phyloP scores from a whole-genome alignment of 2,888 invertebrate species.

The Drosophila mayaguana region DNA sequence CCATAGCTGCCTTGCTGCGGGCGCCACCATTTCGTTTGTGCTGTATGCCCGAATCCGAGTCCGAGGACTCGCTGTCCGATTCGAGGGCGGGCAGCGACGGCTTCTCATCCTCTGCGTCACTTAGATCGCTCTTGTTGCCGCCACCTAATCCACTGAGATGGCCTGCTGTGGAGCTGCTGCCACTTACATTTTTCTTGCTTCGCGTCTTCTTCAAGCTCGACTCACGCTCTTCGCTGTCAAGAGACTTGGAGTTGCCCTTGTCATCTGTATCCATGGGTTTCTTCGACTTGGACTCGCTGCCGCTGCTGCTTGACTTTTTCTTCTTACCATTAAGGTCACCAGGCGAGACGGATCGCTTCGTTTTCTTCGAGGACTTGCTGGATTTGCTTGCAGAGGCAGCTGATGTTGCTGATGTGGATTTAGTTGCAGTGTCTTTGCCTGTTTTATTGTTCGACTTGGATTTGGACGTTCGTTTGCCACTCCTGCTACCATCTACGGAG shows the following conservation, averaged over 20 bases:
- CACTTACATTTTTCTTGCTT: constrained; percentile 59
- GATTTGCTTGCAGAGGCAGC: constrained; percentile 23
- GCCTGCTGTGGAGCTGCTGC: constrained; percentile 26
- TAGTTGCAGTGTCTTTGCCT: constrained; percentile 39
- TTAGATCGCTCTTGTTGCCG: constrained; percentile 72
- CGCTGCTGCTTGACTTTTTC: constrained; percentile 44
- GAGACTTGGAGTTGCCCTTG: constrained; percentile 54
- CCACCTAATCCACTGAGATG: constrained; percentile 4
- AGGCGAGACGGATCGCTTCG: constrained; percentile 69
- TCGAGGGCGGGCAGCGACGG: constrained; percentile 66
- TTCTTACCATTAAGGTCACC: constrained; percentile 72
- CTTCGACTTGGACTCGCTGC: constrained; percentile 55
- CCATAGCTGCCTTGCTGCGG: constrained; percentile 57
- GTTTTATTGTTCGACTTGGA: constrained; percentile 59
- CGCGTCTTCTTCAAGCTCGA: constrained; percentile 53
- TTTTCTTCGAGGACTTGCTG: constrained; percentile 52
- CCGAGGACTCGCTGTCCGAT: constrained; percentile 81
- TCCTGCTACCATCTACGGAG: constrained; percentile 82
- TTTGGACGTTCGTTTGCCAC: constrained; percentile 54
- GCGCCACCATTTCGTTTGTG: constrained; percentile 78
- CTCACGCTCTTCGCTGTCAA: constrained; percentile 54
- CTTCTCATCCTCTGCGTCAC: constrained; percentile 77
- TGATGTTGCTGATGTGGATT: constrained; percentile 29
- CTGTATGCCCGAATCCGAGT: constrained; percentile 82
- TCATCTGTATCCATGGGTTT: constrained; percentile 53